Base-by-base conservation (phyloP, 2,888 invertebrate genomes). In the Trachelus stipa region DNA sequence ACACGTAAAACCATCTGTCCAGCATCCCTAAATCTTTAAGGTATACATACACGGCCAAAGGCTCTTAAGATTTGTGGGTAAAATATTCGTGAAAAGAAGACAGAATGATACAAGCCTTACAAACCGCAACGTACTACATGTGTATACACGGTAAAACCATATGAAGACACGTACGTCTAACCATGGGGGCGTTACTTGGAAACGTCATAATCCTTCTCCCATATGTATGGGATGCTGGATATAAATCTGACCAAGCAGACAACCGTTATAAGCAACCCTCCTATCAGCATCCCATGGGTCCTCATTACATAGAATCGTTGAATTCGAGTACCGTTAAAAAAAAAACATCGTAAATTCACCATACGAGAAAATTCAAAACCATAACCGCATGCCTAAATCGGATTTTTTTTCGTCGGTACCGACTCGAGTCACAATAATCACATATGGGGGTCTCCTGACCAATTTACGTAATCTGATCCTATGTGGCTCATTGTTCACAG, bases 121-220 rank as follows among this genome's bases (percentile, higher is more conserved):
- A 23, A 56, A 56, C 56, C 56, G 56, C 56, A 56, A 56, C 23
- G 56, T 56, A 23, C 9, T 9, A 56, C 56, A 23, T 56, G 23
- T 56, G 23, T 56, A 23, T 23, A 56, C 6, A 56, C 56, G 9
- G 1, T 56, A 56, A 23, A 34, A 11, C 71, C 71, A 34, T 34
- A 71, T 34, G 71, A 71, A 71, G 71, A 74, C 77, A 37, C 77
- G 74, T 73, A 40, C 31, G 79, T 34, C 77, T 77, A 71, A 68
- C 31, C 31, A 12, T 30, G 77, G 82, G 81, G 82, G 81, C 81
- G 82, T 85, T 88, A 87, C 88, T 88, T 74, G 85, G 88, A 89
- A 88, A 88, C 85, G 85, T 88, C 88, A 88, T 89, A 89, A 88
- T 88, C 87, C 85, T 76, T 75, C 68, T 33, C 30, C 12, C 30